These are phyloP conservation scores for Albula goreensis DNA, from an alignment of 2,113 vertebrate genomes.

Conservation along the genomic window DNA sequence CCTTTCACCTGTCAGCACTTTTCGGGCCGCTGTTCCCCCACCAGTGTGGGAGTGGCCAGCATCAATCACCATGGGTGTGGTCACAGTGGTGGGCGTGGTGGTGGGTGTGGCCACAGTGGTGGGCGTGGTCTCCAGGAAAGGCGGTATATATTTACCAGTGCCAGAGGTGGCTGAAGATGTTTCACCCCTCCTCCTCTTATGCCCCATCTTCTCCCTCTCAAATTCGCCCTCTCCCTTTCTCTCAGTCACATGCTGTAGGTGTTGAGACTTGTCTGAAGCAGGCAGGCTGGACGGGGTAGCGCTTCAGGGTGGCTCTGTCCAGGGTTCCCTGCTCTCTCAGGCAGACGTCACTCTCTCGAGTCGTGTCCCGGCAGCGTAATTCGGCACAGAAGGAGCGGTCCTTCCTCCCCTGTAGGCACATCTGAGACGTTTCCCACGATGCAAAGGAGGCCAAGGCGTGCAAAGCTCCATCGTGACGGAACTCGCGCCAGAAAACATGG, in stretches of 20 bases:
- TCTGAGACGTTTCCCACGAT: neutral
- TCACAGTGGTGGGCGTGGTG: neutral
- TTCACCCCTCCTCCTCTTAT: neutral
- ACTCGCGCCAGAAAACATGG: neutral
- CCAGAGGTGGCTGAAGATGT: neutral
- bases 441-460: neutral
- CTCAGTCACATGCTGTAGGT: neutral
- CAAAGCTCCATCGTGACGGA: neutral
- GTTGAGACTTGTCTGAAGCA: neutral
- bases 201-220: neutral
- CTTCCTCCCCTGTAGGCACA: neutral
- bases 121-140: too few relatives aligned
- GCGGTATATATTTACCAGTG: neutral
- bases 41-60: neutral
- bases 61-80: neutral
- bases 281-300: neutral
- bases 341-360: too few relatives aligned
- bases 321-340: neutral
- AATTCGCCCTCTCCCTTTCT: neutral
- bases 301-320: neutral
- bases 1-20: neutral
- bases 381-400: neutral
- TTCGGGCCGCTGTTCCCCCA: neutral
- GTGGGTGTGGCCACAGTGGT: neutral
- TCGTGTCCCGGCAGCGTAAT: neutral